Percentiles rank a stretch among this genome's conserved stretches.
phyloP scores from a whole-genome alignment of 2,888 invertebrate genomes.

The Pegoplata infirma region DNA sequence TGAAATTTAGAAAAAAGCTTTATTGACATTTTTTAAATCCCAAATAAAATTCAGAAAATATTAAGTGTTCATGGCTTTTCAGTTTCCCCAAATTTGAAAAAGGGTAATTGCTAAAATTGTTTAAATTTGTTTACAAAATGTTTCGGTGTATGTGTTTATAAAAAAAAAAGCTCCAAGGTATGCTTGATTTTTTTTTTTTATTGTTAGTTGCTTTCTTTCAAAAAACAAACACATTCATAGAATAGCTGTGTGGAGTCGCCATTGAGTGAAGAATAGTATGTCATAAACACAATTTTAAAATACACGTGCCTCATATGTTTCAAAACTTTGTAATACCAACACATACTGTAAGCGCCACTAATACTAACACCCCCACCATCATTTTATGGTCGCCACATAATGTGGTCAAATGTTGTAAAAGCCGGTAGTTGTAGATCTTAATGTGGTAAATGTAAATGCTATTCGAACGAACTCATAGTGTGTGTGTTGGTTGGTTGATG shows the following conservation, averaged over 20 bases:
- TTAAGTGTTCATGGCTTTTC: too few relatives aligned
- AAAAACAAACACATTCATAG: neutral
- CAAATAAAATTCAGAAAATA: too few relatives aligned
- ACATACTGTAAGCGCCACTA: neutral
- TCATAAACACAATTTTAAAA: neutral
- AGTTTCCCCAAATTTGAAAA: constrained; percentile 7
- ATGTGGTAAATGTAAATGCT: constrained; percentile 3
- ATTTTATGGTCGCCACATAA: neutral
- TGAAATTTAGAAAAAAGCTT: too few relatives aligned
- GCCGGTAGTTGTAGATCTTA: constrained; percentile 32
- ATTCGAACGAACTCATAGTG: neutral
- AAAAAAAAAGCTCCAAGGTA: neutral
- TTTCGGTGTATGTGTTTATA: neutral
- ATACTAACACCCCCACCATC: neutral
- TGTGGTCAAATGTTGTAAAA: constrained; percentile 19
- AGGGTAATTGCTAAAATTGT: constrained; percentile 16
- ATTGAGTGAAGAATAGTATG: too few relatives aligned
- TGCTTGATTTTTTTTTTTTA: neutral
- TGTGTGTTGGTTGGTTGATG: too few relatives aligned
- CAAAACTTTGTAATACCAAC: neutral
- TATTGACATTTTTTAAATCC: too few relatives aligned
- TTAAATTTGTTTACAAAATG: neutral
- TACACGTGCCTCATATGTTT: neutral
- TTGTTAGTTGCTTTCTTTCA: too few relatives aligned
- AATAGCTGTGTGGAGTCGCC: too few relatives aligned